These are phyloP conservation scores for Asobara japonica DNA, from an alignment of 1,140 invertebrate genomes.

Conservation along the genomic window DNA sequence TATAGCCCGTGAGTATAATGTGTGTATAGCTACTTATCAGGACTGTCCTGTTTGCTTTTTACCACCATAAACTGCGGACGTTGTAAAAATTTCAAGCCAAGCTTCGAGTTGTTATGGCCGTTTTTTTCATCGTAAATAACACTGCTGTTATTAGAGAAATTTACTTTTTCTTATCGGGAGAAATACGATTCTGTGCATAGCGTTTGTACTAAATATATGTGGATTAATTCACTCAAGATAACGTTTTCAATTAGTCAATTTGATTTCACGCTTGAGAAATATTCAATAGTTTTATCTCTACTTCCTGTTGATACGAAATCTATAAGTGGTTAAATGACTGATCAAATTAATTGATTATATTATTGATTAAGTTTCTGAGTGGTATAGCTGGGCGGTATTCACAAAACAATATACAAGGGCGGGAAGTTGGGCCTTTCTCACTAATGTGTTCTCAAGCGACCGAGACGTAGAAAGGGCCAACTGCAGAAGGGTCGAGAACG, in stretches of 20 bases:
- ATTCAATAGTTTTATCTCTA: background rate
- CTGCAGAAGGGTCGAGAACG: too few species aligned
- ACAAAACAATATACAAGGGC: too few species aligned
- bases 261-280: background rate
- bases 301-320: too few species aligned
- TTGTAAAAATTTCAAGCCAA: slow-evolving; percentile 59
- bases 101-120: slow-evolving; percentile 38
- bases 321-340: background rate
- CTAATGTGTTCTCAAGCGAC: too few species aligned
- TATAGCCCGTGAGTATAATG: slow-evolving; percentile 53
- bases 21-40: slow-evolving; percentile 66
- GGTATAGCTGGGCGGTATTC: too few species aligned
- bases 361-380: background rate
- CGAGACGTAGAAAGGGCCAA: too few species aligned
- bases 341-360: background rate
- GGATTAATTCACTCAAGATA: background rate
- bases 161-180: background rate
- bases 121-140: slow-evolving; percentile 32
- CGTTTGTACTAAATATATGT: background rate
- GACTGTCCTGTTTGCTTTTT: slow-evolving; percentile 56
- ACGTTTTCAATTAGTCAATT: background rate
- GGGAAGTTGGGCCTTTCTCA: too few species aligned
- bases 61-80: slow-evolving; percentile 54
- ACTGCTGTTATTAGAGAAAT: slow-evolving; percentile 35
- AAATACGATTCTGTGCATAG: background rate